phyloP scores from a whole-genome alignment of 1,140 invertebrate species.

The Trichonephila clavipes region DNA sequence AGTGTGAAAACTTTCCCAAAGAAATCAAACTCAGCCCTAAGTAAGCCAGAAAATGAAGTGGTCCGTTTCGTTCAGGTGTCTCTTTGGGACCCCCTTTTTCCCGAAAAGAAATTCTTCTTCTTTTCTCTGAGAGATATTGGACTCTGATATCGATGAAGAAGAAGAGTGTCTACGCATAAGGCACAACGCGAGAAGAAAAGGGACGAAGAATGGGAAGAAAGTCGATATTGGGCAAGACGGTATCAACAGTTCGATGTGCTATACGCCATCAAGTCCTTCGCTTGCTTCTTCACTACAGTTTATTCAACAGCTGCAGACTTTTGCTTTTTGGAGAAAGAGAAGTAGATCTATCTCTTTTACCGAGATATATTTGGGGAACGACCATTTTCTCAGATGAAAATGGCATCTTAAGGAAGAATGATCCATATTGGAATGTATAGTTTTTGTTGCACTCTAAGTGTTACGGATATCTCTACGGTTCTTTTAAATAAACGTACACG shows the following conservation, averaged over 20 bases:
- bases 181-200: conserved; percentile 29
- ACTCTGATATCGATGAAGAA: conserved; percentile 67
- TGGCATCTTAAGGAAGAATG: neutral
- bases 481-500: no score
- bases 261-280: conserved; percentile 61
- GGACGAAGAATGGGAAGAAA: neutral
- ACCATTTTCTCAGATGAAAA: conserved; percentile 14
- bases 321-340: conserved; percentile 30
- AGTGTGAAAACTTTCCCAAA: neutral
- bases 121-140: conserved; percentile 53
- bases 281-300: conserved; percentile 45
- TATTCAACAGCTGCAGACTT: conserved; percentile 64
- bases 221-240: conserved; percentile 59
- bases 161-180: conserved; percentile 15
- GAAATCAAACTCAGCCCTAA: conserved; percentile 17
- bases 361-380: neutral
- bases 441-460: no score
- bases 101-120: conserved; percentile 16
- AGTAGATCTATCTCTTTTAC: neutral
- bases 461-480: no score
- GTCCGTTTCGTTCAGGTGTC: conserved; percentile 57
- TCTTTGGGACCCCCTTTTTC: neutral
- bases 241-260: conserved; percentile 69
- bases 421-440: no score
- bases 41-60: conserved; percentile 64